Conservation (phyloP, 2,888 invertebrate genomes). For the Mylabris sibirica region DNA sequence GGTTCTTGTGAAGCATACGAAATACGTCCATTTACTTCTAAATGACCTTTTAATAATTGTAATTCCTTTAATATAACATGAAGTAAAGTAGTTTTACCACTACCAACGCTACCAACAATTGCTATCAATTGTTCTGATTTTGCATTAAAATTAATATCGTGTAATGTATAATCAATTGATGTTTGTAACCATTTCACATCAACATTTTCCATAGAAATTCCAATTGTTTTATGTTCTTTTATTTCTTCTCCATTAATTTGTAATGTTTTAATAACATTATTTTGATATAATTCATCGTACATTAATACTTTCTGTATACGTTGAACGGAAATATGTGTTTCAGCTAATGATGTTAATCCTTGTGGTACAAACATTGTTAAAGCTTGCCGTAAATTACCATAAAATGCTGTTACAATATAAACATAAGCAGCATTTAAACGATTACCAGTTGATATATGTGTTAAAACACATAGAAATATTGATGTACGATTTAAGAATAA, state of each 20-base stretch:
- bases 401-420: slow-evolving; percentile 78
- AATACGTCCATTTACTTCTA: slow-evolving; percentile 72
- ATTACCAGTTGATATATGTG: slow-evolving; percentile 73
- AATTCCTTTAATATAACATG: slow-evolving; percentile 74
- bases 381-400: slow-evolving; percentile 71
- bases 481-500: slow-evolving; percentile 85
- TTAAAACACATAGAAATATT: slow-evolving; percentile 80
- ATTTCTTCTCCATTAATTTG: slow-evolving; percentile 61
- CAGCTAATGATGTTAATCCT: slow-evolving; percentile 74
- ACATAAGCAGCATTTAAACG: slow-evolving; percentile 67
- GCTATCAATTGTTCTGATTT: slow-evolving; percentile 66
- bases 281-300: slow-evolving; percentile 51
- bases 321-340: slow-evolving; percentile 75
- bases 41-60: slow-evolving; percentile 68
- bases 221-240: slow-evolving; percentile 73
- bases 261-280: slow-evolving; percentile 59
- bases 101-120: slow-evolving; percentile 70
- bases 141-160: slow-evolving; percentile 70
- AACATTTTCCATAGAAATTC: slow-evolving; percentile 64
- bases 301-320: slow-evolving; percentile 70
- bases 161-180: slow-evolving; percentile 59
- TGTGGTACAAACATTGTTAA: slow-evolving; percentile 71
- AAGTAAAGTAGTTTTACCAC: slow-evolving; percentile 67
- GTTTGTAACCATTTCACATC: slow-evolving; percentile 70
- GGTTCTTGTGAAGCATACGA: slow-evolving; percentile 86